Percentiles rank a stretch among this genome's conserved stretches.
Evolutionary conservation across 1,140 invertebrate species (phyloP).

Genomic region (Pogonomyrmex barbatus): DNA sequence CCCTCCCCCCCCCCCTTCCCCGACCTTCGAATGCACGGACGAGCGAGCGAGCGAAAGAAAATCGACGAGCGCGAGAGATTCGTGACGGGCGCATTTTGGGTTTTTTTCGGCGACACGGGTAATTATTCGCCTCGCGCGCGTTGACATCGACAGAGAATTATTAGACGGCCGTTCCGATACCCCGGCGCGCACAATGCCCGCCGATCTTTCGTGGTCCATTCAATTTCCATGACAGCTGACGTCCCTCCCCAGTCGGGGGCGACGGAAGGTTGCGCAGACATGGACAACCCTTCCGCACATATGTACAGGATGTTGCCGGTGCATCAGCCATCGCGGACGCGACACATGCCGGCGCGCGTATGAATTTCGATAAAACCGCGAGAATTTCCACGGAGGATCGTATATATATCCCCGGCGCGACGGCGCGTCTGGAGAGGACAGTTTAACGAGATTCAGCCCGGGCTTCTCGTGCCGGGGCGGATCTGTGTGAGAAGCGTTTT

Average conservation of each 20-base stretch:
- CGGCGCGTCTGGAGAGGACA: constrained; percentile 71
- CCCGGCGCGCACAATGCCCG: neutral
- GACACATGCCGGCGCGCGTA: constrained; percentile 42
- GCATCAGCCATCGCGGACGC: neutral
- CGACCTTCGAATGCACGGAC: neutral
- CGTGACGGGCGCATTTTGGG: neutral
- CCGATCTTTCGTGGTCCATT: constrained; percentile 66
- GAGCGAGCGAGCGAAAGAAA: constrained; percentile 15
- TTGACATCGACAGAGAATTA: constrained; percentile 29
- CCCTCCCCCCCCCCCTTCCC: neutral
- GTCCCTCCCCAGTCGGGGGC: neutral
- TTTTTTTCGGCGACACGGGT: constrained; percentile 17
- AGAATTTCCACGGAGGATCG: constrained; percentile 70
- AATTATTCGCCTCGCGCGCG: constrained; percentile 17
- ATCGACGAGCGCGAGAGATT: neutral
- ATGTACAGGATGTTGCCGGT: neutral
- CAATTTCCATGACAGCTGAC: constrained; percentile 64
- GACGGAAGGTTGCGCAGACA: neutral
- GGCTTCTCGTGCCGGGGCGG: neutral
- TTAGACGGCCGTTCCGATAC: constrained; percentile 41
- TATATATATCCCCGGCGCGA: constrained; percentile 13
- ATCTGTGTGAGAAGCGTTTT: constrained; percentile 52
- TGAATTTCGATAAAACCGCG: constrained; percentile 77
- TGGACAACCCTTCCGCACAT: neutral
- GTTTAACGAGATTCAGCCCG: constrained; percentile 74